Base-by-base conservation (phyloP, 2,888 invertebrate genomes). In the Incurvaria masculella region DNA sequence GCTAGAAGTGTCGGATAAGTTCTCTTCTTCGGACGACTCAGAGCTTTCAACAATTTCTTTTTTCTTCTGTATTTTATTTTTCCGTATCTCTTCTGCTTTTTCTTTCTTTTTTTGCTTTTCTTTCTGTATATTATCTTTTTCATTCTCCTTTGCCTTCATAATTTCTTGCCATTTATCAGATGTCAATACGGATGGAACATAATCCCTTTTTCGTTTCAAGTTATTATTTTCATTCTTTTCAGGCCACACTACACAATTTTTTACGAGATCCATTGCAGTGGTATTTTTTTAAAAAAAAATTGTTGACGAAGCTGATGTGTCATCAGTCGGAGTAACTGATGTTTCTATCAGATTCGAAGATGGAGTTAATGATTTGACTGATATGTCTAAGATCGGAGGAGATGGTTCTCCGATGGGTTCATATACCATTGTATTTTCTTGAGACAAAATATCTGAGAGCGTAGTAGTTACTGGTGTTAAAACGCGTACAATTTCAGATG, bases 91-190 rank as follows among this genome's bases (percentile, higher is more conserved):
- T 21, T 38, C 42, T 20, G 19, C 10, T 20, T 42, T 42, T 43
- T 21, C 23, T 47, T 33, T 17, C 23, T n/a, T 17, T 11, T 33
- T 47, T 18, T 27, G 23, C 23, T 42, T 26, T 42, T 47, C 47
- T 47, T 17, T 47, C 47, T 21, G 41, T 42, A 8, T 11, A n/a
- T 18, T 45, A 21, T 45, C 23, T 18, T 46, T 46, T 47, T 47
- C 40, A 21, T 47, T 47, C 44, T 43, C 44, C 44, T 47, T 47
- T 47, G 47, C 44, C 44, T 47, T 11, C 44, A 47, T 46, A 18
- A 47, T 47, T 19, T 44, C 27, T 20, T 44, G 20, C 47, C 47
- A 47, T 26, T 26, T 47, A 21, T 47, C 47, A n/a, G 47, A 47
- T 33, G 47, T 47, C 43, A 47, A 10, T 11, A 47, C 47, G n/a